Evolutionary conservation across 2,797 vertebrate species (phyloP), one percentile per base, ranked within the genome.

Genomic region (Ptychobarbus kaznakovi): DNA sequence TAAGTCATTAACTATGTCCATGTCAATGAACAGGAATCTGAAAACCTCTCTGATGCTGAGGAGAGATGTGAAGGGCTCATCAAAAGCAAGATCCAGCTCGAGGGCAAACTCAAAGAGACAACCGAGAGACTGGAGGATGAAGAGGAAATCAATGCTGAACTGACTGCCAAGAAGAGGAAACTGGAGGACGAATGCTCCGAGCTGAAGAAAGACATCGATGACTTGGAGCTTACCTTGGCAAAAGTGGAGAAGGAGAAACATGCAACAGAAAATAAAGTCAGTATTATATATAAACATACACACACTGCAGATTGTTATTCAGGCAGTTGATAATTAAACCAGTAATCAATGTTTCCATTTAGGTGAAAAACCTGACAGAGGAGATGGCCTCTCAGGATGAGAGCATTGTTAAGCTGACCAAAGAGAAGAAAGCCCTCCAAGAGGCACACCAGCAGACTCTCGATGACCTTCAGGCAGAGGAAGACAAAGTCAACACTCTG

Each of bases 71-170:
- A 56, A 22, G 51, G 74, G 3, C 49, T 76, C 18, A 76, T 76
- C 49, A 56, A 56, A 38, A 76, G 74, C 28, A 76, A 76, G 32
- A 76, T 76, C 10, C 49, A 76, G 74, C 74, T 76, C 18, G 51
- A 56, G 32, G 74, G 32, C 11, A 76, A 76, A 58, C 94, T 97
- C 76, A 97, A 97, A 90, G 96, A 97, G 89, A 88, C 94, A 77
- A 96, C 85, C 12, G 97, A 97, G 92, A 95, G 96, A 49, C 32
- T 76, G 74, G 74, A 76, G 32, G 49, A 51, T 51, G 49, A 76
- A 10, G 74, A 38, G 8, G 74, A 76, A 76, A 76, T 96, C 87
- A 97, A 96, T 69, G 94, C 95, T 44, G 96, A 97, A 82, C 91
- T 42, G 40, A 42, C 40, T 42, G 40, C 40, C 40, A 42, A 42